A percentile compares a stretch with the other conserved stretches of the same genome.
Conservation (phyloP, 2,113 vertebrate species). For the Chaetodon auriga region DNA sequence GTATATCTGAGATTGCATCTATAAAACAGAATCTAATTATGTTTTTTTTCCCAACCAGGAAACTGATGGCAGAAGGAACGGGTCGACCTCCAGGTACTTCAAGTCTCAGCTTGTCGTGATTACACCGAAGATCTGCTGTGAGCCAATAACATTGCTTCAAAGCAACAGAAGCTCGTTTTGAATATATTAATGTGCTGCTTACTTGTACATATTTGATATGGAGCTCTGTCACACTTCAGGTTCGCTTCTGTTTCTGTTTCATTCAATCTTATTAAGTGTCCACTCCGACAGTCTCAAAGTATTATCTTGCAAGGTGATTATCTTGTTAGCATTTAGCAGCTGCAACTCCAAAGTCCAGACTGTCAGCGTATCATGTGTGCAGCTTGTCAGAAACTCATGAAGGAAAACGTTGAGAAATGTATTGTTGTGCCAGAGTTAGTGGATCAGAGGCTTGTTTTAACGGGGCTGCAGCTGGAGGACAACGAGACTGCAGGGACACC, state of each 20-base stretch:
- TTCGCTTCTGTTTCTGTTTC: neutral
- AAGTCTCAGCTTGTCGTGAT: neutral
- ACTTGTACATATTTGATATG: neutral
- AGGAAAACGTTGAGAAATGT: too few species aligned
- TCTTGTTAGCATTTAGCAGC: too few species aligned
- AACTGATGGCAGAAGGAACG: fast-evolving
- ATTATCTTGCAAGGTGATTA: too few species aligned
- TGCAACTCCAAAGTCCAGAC: too few species aligned
- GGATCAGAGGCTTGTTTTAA: too few species aligned
- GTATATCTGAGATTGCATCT: neutral
- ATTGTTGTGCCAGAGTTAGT: too few species aligned
- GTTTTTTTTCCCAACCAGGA: neutral
- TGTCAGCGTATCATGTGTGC: too few species aligned
- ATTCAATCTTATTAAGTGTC: neutral
- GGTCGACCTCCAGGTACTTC: neutral
- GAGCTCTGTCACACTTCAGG: neutral
- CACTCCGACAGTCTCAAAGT: too few species aligned
- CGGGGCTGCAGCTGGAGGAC: too few species aligned
- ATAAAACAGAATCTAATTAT: neutral
- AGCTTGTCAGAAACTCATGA: too few species aligned
- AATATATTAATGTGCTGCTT: neutral
- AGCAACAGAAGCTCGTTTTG: neutral
- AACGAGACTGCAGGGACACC: too few species aligned
- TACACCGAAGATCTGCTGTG: neutral
- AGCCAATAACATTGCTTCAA: neutral